Percentiles rank a stretch among this genome's conserved stretches.
Evolutionary conservation across 2,113 vertebrate genomes (phyloP).

Genomic region (Ochotona princeps): DNA sequence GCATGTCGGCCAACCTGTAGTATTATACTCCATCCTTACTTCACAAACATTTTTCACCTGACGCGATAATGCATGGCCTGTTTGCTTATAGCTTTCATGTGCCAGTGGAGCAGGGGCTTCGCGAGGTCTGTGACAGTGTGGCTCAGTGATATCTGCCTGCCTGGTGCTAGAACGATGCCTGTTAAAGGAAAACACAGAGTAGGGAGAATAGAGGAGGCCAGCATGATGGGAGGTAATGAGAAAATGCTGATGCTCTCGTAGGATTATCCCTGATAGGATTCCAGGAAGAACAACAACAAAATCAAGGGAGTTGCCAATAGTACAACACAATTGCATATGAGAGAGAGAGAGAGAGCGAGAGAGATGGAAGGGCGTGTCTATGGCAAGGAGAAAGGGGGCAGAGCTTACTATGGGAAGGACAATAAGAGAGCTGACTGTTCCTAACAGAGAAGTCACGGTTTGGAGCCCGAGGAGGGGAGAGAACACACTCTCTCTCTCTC

Average conservation of each 20-base stretch:
- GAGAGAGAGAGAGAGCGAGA: too few species aligned
- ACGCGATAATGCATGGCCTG: neutral
- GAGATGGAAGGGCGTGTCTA: neutral
- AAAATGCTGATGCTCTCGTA: neutral
- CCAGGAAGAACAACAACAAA: neutral
- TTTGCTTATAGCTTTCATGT: neutral
- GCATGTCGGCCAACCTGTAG: neutral
- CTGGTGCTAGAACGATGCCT: neutral
- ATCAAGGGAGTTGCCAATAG: neutral
- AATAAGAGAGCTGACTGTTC: slow-evolving; percentile 41
- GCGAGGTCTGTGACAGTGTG: neutral
- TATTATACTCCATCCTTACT: neutral
- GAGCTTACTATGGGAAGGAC: neutral
- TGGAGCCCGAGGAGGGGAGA: neutral
- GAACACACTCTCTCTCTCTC: slow-evolving; percentile 60
- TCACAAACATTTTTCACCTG: neutral
- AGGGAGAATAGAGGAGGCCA: neutral
- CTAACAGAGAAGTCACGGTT: slow-evolving; percentile 44
- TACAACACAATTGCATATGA: neutral
- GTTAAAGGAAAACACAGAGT: neutral
- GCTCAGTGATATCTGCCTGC: neutral
- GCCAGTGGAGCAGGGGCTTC: neutral
- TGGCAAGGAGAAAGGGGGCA: neutral
- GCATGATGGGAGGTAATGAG: neutral
- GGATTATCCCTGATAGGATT: neutral